Conservation (phyloP, 1,140 invertebrate genomes). For the Bicyclus anynana region DNA sequence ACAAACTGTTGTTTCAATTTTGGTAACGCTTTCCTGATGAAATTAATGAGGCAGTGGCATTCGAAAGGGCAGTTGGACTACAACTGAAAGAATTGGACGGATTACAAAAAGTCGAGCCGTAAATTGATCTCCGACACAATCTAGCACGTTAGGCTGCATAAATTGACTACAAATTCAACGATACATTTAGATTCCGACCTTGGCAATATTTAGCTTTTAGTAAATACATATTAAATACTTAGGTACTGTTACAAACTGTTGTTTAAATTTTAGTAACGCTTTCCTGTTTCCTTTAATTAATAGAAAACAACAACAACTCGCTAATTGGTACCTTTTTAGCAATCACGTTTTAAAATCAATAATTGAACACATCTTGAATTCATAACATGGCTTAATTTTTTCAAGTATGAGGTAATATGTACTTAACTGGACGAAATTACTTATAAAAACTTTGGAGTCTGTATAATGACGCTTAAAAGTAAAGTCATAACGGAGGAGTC, state of each 20-base stretch:
- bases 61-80: conserved; percentile 1
- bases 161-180: conserved; percentile 7
- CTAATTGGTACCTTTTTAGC: no score
- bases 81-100: conserved; percentile 15
- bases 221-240: no score
- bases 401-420: no score
- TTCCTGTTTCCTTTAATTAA: not conserved
- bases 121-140: conserved; percentile 26
- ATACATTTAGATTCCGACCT: conserved; percentile 2
- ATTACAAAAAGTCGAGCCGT: conserved; percentile 8
- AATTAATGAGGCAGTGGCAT: conserved; percentile 1
- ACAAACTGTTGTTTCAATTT: not conserved
- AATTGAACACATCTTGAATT: no score
- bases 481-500: no score
- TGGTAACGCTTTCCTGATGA: not conserved
- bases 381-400: no score
- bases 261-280: not conserved
- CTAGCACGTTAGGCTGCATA: conserved; percentile 17
- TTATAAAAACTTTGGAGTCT: no score
- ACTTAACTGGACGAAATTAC: no score
- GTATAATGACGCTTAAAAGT: no score
- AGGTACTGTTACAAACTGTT: not conserved
- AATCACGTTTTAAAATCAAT: no score
- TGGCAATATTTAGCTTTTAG: not conserved
- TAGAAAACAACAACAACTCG: no score